Evolutionary conservation across 1,140 invertebrate species (phyloP), one percentile per base, ranked within the genome.

Genomic region (Drosophila sproati): DNA sequence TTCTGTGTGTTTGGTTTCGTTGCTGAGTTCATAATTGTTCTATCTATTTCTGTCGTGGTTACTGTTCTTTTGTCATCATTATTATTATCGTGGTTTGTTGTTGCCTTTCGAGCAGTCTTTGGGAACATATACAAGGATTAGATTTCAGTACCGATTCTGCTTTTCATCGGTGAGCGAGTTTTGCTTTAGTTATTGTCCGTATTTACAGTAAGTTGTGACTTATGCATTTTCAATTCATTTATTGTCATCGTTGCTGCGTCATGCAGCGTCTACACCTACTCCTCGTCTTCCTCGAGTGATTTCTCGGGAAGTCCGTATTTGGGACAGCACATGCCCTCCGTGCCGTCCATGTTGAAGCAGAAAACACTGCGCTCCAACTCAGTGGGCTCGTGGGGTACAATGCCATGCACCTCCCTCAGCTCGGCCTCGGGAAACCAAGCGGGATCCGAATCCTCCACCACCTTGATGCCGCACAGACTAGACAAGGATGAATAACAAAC

Each of bases 341-440:
- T 94, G 3, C 97, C 97, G 75, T 98, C 97, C 56, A 95, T 94
- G 67, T 95, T 94, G 74, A 98, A 97, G 87, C 97, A 97, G 93
- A 98, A 98, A 0, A 98, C 93, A 29, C 96, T 91, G 8, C 95
- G 96, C 92, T 98, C 97, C 7, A 96, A 94, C 3, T 94, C 93
- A 2, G 97, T 96, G 0, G 94, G 94, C 87, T 97, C 96, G 76
- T 97, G 96, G 2, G 96, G 95, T 68, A 96, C 94, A 56, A 98
- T 96, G 54, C 96, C 96, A 81, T 98, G 96, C 89, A 97, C 98
- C 85, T 98, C 97, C 78, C 96, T 96, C 0, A 98, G 93, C 77
- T 98, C 97, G 10, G 96, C 95, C 0, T 96, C 96, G 0, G 97
- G 97, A 90, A 98, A 98, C 97, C 97, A 98, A 7, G 97, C 96